These are phyloP conservation scores for Morus bassanus DNA, from an alignment of 2,797 vertebrate genomes.

Conservation along the genomic window DNA sequence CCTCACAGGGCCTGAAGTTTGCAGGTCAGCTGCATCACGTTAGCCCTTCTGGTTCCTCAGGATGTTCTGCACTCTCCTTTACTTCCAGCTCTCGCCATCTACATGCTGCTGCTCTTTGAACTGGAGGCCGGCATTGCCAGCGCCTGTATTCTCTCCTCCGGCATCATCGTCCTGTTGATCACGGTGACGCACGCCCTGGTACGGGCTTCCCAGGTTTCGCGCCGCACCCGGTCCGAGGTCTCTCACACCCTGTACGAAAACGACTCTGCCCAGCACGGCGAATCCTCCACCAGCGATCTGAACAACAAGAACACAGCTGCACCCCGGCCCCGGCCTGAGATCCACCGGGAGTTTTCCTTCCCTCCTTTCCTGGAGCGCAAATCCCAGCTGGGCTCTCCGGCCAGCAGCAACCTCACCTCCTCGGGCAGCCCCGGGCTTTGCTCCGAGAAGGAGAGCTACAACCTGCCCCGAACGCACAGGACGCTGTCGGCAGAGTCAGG, in stretches of 20 bases:
- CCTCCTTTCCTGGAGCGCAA: constrained; percentile 65
- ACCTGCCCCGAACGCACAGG: constrained; percentile 71
- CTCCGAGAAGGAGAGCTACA: constrained; percentile 68
- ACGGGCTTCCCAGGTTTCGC: constrained; percentile 66
- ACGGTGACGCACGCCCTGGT: constrained; percentile 79
- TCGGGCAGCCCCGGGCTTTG: constrained; percentile 55
- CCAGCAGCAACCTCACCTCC: constrained; percentile 60
- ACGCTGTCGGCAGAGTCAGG: constrained; percentile 79
- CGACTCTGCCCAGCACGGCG: constrained; percentile 56
- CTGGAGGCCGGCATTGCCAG: constrained; percentile 82
- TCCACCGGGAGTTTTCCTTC: constrained; percentile 78
- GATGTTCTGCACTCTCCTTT: neutral
- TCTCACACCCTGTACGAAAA: constrained; percentile 79
- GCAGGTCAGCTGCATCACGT: neutral
- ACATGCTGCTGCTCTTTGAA: constrained; percentile 86
- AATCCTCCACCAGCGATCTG: constrained; percentile 60
- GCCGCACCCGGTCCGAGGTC: constrained; percentile 37
- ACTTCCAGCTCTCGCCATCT: constrained; percentile 86
- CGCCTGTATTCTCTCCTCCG: constrained; percentile 83
- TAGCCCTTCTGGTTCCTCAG: neutral
- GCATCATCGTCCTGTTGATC: constrained; percentile 81
- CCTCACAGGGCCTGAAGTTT: neutral
- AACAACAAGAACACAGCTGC: constrained; percentile 59
- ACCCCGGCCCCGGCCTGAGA: constrained; percentile 73
- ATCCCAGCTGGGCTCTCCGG: constrained; percentile 23